A percentile compares a stretch with the other conserved stretches of the same genome.
Conservation (phyloP, 2,888 invertebrate species). For the Glomeris marginata region DNA sequence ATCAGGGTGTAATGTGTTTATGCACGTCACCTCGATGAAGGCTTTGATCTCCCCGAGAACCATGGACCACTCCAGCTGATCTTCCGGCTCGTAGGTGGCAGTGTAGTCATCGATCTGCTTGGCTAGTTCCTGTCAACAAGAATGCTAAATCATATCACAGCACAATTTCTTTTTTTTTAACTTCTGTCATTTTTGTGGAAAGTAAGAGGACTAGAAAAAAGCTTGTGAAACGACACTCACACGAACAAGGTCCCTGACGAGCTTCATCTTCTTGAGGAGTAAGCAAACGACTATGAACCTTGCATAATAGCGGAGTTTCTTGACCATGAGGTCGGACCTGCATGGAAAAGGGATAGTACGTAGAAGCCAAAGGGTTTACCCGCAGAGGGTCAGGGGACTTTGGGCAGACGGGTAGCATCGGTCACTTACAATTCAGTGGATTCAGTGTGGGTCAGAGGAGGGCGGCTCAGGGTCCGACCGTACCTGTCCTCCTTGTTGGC, state of each 20-base stretch:
- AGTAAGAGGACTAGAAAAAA: too few relatives aligned
- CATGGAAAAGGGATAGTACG: slow-evolving; percentile 6
- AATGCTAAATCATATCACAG: slow-evolving; percentile 6
- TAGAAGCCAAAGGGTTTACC: background rate
- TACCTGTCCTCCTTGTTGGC: slow-evolving; percentile 82
- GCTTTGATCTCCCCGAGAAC: slow-evolving; percentile 88
- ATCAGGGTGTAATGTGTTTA: too few relatives aligned
- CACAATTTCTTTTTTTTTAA: background rate
- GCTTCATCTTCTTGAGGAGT: slow-evolving; percentile 78
- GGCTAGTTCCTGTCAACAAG: slow-evolving; percentile 53
- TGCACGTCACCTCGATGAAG: slow-evolving; percentile 54
- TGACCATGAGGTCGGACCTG: slow-evolving; percentile 80
- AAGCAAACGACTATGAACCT: slow-evolving; percentile 92
- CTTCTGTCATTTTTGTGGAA: background rate
- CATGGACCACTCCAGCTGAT: slow-evolving; percentile 87
- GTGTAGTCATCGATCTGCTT: slow-evolving; percentile 91
- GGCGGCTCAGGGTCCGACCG: slow-evolving; percentile 13
- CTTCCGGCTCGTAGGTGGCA: slow-evolving; percentile 90
- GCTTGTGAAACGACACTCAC: slow-evolving; percentile 33
- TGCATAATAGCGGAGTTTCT: slow-evolving; percentile 84
- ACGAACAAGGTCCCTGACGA: slow-evolving; percentile 75
- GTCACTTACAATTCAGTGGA: too few relatives aligned
- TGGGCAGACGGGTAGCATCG: too few relatives aligned
- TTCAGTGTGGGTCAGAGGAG: background rate
- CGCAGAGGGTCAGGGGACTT: background rate